phyloP scores from a whole-genome alignment of 1,140 invertebrate genomes.

The Heliconius hewitsoni region DNA sequence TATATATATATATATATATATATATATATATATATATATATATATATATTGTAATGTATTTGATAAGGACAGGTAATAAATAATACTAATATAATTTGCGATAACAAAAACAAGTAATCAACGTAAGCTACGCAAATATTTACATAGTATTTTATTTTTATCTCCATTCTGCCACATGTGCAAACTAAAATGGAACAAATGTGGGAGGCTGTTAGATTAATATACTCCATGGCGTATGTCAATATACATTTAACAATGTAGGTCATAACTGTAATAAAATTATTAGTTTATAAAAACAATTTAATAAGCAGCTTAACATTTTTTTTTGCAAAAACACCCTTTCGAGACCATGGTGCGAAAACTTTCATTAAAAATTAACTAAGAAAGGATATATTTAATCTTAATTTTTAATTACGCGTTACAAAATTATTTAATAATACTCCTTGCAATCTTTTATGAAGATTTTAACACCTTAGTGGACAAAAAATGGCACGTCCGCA shows the following conservation, averaged over 20 bases:
- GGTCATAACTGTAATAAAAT: constrained; percentile 20
- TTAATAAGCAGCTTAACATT: constrained; percentile 63
- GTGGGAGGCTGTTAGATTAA: constrained; percentile 56
- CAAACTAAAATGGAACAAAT: constrained; percentile 67
- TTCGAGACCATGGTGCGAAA: constrained; percentile 20
- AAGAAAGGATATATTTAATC: constrained; percentile 50
- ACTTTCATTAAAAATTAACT: constrained; percentile 58
- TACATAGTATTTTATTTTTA: constrained; percentile 49
- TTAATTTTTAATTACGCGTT: constrained; percentile 72
- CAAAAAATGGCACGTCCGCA: constrained; percentile 57
- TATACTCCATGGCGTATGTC: constrained; percentile 47
- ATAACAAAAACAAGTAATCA: constrained; percentile 50
- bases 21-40: too few species aligned
- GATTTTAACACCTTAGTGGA: constrained; percentile 59
- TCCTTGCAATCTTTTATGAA: constrained; percentile 51
- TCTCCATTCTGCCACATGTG: constrained; percentile 54
- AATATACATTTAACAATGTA: constrained; percentile 56
- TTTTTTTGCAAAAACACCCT: constrained; percentile 37
- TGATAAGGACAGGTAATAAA: not conserved
- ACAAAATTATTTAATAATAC: constrained; percentile 55
- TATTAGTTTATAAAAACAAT: constrained; percentile 44
- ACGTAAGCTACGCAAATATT: constrained; percentile 38
- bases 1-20: too few species aligned
- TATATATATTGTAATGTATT: not conserved
- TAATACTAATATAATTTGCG: not conserved